Evolutionary conservation across 2,888 invertebrate genomes (phyloP), one percentile per base, ranked within the genome.

Genomic region (Pherbina coryleti): DNA sequence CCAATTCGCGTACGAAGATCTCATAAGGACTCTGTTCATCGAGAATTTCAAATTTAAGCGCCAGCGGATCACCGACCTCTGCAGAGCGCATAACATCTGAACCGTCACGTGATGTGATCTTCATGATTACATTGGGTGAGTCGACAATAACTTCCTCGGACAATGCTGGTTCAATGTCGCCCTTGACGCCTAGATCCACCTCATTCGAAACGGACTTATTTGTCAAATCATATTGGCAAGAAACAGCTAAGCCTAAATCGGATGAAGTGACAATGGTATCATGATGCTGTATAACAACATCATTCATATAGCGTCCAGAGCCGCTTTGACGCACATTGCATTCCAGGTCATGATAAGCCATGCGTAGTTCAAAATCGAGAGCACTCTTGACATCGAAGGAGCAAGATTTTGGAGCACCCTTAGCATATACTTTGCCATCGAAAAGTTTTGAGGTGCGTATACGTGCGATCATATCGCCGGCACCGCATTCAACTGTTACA

Each of bases 51-150:
- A 97, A 97, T 88, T 95, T 94, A 76, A 97, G 92, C 51, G 96
- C 95, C 90, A 97, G 91, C 34, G 97, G 96, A 91, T 97, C 97
- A 84, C 97, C 97, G 80, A 97, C 97, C 91, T 97, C 96, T 81
- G 97, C 97, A 0, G 96, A 94, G 49, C 94, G 94, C 91, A 96
- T 94, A 81, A 95, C 94, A 83, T 96, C 95, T 85, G 94, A 94
- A 78, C 95, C 96, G 85, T 93, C 94, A 80, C 96, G 93, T 86
- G 95, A 95, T 28, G 96, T 96, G 86, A 96, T 96, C 89, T 95
- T 95, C 97, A 98, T 97, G 53, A 97, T 95, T 78, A 97, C 97
- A 90, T 97, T 97, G 79, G 97, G 97, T 79, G 97, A 97, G 90
- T 97, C 97, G 79, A 98, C 97, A 85, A 96, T 94, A 74, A 96